Percentiles rank a stretch among this genome's conserved stretches.
Conservation (phyloP, 53 echinoderm and acorn worm species). For the Actinopyga echinites region DNA sequence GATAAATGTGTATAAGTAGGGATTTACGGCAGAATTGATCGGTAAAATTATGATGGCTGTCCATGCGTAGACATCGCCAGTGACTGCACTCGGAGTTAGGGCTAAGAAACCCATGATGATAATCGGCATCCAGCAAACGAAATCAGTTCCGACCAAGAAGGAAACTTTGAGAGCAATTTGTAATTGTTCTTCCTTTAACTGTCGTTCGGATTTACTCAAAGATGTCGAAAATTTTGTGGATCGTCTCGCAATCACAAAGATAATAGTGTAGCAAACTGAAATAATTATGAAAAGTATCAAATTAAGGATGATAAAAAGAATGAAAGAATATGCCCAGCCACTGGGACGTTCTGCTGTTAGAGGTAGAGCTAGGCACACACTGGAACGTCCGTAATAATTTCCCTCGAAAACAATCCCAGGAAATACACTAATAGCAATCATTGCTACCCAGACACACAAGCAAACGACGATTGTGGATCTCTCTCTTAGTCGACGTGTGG, state of each 20-base stretch:
- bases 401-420: slow-evolving; percentile 73
- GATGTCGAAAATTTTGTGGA: slow-evolving; percentile 47
- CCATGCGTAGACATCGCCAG: slow-evolving; percentile 13
- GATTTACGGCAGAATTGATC: slow-evolving; percentile 22
- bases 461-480: slow-evolving; percentile 30
- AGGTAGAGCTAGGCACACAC: slow-evolving; percentile 89
- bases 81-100: background rate
- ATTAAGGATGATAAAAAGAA: slow-evolving; percentile 13
- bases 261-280: slow-evolving; percentile 71
- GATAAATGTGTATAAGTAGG: slow-evolving; percentile 16
- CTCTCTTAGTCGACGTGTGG: slow-evolving; percentile 7
- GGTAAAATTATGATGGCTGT: slow-evolving; percentile 13
- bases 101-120: slow-evolving; percentile 27
- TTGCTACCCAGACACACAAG: slow-evolving; percentile 51
- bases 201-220: background rate
- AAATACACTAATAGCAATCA: slow-evolving; percentile 59
- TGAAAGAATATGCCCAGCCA: slow-evolving; percentile 85
- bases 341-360: slow-evolving; percentile 64
- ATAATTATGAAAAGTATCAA: slow-evolving; percentile 69
- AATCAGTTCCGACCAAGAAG: slow-evolving; percentile 5
- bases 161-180: slow-evolving; percentile 18
- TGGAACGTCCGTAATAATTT: slow-evolving; percentile 84
- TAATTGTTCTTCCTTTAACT: slow-evolving; percentile 6
- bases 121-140: slow-evolving; percentile 42
- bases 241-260: slow-evolving; percentile 74